Conservation (phyloP, 2,113 vertebrate species). For the Forbesichthys agassizii region DNA sequence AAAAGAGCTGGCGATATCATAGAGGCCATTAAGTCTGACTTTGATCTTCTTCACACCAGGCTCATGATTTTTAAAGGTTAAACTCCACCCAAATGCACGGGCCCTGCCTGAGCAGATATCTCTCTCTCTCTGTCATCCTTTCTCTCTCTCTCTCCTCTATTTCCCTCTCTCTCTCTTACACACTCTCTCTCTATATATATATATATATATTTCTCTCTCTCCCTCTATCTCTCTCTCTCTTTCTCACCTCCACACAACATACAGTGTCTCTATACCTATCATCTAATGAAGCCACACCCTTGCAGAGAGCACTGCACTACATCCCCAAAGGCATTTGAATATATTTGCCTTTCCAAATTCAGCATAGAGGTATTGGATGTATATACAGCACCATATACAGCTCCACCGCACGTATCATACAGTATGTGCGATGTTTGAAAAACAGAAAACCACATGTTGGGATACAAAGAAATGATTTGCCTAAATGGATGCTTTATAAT, state of each 20-base stretch:
- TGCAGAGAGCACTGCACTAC: slow-evolving; percentile 62
- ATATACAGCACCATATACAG: too few relatives aligned
- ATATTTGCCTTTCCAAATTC: slow-evolving; percentile 63
- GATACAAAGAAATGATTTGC: slow-evolving; percentile 27
- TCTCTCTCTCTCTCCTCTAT: slow-evolving; percentile 3
- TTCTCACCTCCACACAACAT: slow-evolving; percentile 46
- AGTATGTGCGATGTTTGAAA: slow-evolving; percentile 12
- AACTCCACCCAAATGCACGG: slow-evolving; percentile 38
- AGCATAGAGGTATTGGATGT: too few relatives aligned
- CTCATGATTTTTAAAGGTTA: slow-evolving; percentile 48
- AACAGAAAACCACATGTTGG: slow-evolving; percentile 47
- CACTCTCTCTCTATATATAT: too few relatives aligned
- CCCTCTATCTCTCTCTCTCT: slow-evolving; percentile 29
- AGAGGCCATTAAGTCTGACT: slow-evolving; percentile 5
- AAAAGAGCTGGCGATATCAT: slow-evolving; percentile 4
- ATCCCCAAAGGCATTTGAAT: slow-evolving; percentile 65
- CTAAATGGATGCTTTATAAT: too few relatives aligned
- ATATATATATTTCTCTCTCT: background rate
- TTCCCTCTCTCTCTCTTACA: too few relatives aligned
- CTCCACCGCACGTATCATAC: too few relatives aligned
- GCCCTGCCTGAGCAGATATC: slow-evolving; percentile 26
- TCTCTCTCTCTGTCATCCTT: too few relatives aligned
- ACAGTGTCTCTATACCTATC: slow-evolving; percentile 65
- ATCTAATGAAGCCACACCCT: slow-evolving; percentile 73
- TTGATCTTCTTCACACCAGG: slow-evolving; percentile 38